Evolutionary conservation across 35 echinoderm and acorn worm genomes (phyloP).

Genomic region (Apostichopus japonicus): DNA sequence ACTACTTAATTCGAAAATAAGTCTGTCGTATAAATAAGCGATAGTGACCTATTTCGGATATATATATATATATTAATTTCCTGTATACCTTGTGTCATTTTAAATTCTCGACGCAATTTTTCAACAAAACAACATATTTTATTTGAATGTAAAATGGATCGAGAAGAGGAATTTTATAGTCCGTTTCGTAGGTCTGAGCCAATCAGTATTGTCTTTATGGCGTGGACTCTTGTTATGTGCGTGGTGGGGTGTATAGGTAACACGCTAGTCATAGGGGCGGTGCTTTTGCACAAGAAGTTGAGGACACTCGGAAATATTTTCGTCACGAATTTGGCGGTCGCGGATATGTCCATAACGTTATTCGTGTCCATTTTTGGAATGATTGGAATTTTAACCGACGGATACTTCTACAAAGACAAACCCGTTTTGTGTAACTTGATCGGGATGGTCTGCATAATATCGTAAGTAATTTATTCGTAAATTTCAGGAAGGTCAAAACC

Average conservation of each 20-base stretch:
- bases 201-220: background rate
- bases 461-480: background rate
- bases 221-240: background rate
- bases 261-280: constrained; percentile 48
- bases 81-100: too few relatives aligned
- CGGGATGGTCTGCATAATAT: constrained; percentile 22
- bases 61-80: too few relatives aligned
- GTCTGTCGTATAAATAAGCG: background rate
- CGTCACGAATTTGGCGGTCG: constrained; percentile 74
- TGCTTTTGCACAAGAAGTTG: constrained; percentile 51
- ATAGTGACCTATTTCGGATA: too few relatives aligned
- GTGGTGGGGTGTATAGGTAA: constrained; percentile 13
- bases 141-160: background rate
- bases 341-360: constrained; percentile 67
- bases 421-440: constrained; percentile 66
- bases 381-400: constrained; percentile 49
- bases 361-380: constrained; percentile 66
- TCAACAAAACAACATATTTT: too few relatives aligned
- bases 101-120: too few relatives aligned
- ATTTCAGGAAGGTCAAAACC: too few relatives aligned
- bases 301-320: constrained; percentile 70
- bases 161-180: background rate
- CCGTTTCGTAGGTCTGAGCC: background rate
- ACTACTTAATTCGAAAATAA: background rate
- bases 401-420: constrained; percentile 52